Conservation (phyloP, 1,140 invertebrate genomes). For the Drosophila ogumai region DNA sequence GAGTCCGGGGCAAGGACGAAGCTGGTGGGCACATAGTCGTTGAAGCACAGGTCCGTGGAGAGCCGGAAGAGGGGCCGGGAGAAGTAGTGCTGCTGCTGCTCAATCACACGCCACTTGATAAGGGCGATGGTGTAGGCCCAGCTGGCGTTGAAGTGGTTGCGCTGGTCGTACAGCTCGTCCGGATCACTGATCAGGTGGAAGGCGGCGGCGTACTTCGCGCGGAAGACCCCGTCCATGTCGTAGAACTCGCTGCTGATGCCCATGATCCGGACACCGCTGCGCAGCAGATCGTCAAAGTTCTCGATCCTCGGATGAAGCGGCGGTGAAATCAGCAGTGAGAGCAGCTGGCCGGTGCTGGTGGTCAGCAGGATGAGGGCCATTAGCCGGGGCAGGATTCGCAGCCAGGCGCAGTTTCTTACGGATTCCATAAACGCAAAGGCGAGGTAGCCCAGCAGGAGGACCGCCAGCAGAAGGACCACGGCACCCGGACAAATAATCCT, state of each 20-base stretch:
- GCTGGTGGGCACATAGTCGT: constrained; percentile 4
- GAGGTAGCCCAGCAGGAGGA: constrained; percentile 2
- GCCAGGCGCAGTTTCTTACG: neutral
- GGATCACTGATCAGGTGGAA: constrained; percentile 41
- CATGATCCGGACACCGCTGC: constrained; percentile 32
- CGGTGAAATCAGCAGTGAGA: constrained; percentile 29
- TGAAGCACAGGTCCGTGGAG: constrained; percentile 44
- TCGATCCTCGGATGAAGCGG: constrained; percentile 16
- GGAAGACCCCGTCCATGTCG: constrained; percentile 21
- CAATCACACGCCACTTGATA: constrained; percentile 48
- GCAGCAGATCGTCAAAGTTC: constrained; percentile 49
- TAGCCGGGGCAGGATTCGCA: constrained; percentile 7
- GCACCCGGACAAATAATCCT: constrained; percentile 13
- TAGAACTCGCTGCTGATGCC: constrained; percentile 49
- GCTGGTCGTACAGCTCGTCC: constrained; percentile 14
- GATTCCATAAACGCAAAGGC: neutral
- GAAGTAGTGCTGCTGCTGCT: constrained; percentile 46
- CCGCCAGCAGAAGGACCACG: constrained; percentile 2
- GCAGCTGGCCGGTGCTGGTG: constrained; percentile 41
- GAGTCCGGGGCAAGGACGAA: constrained; percentile 45
- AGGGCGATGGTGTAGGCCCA: constrained; percentile 57
- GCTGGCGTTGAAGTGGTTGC: constrained; percentile 54
- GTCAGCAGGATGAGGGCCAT: constrained; percentile 24
- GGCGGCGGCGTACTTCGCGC: constrained; percentile 46
- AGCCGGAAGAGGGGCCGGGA: constrained; percentile 41